Conservation (phyloP, 2,797 vertebrate genomes). For the Micromesistius poutassou region DNA sequence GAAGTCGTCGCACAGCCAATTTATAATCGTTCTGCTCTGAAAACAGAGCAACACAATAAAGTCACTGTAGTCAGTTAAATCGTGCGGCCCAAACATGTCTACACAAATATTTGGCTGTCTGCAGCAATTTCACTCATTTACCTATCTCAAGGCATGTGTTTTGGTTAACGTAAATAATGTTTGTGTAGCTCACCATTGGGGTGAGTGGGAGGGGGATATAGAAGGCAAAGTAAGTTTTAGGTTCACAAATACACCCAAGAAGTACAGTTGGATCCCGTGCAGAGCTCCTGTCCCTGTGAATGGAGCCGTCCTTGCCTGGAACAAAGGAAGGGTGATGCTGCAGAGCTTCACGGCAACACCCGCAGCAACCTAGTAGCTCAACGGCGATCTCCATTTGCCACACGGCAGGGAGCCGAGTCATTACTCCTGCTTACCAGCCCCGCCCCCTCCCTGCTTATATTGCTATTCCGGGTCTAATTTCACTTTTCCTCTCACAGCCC, state of each 20-base stretch:
- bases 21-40: no score
- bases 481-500: conserved; percentile 14
- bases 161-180: no score
- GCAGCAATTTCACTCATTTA: background rate
- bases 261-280: no score
- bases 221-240: background rate
- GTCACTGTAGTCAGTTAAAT: no score
- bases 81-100: no score
- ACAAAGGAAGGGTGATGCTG: conserved; percentile 62
- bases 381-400: conserved; percentile 48
- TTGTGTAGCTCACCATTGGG: no score
- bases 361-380: conserved; percentile 35
- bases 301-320: conserved; percentile 59
- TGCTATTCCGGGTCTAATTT: conserved; percentile 7
- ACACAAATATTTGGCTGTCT: no score
- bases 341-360: conserved; percentile 50
- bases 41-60: no score
- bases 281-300: conserved; percentile 40
- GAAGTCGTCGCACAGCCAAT: no score
- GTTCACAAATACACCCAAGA: background rate
- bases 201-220: background rate
- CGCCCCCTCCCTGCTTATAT: background rate
- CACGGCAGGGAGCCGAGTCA: conserved; percentile 38
- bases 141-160: no score
- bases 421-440: conserved; percentile 23